phyloP scores from a whole-genome alignment of 2,888 invertebrate genomes.

The Priapulus caudatus region DNA sequence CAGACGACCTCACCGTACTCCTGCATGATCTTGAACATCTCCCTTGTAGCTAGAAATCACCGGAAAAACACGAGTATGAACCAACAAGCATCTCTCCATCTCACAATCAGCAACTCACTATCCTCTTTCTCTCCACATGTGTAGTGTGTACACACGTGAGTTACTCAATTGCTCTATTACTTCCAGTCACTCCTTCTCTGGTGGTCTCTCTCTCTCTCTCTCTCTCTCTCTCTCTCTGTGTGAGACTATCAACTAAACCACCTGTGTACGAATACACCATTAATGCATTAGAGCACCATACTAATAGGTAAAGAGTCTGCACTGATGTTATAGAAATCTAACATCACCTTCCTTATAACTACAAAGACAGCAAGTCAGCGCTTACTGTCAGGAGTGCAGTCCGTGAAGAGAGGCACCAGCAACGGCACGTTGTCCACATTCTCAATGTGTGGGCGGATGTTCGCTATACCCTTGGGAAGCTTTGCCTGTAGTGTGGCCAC shows the following conservation, averaged over 20 bases:
- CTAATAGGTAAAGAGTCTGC: conserved; percentile 1
- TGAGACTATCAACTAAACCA: too few species aligned
- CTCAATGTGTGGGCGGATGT: conserved; percentile 87
- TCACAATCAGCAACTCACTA: too few species aligned
- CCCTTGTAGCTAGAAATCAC: conserved; percentile 75
- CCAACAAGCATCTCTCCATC: too few species aligned
- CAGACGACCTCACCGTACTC: conserved; percentile 92
- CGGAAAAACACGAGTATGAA: too few species aligned
- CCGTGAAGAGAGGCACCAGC: conserved; percentile 90
- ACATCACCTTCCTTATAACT: conserved; percentile 4
- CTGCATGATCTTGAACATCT: conserved; percentile 76
- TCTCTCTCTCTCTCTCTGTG: too few species aligned
- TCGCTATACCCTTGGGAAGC: conserved; percentile 86
- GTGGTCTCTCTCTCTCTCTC: too few species aligned
- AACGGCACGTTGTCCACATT: conserved; percentile 94
- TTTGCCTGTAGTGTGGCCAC: conserved; percentile 57
- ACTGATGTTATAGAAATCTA: conserved; percentile 4
- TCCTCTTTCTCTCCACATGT: too few species aligned
- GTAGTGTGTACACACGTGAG: too few species aligned
- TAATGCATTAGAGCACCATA: neutral
- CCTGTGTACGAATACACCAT: neutral
- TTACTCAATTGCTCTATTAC: too few species aligned
- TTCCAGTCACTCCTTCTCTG: too few species aligned
- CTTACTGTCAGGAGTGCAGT: conserved; percentile 79
- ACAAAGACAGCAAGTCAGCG: conserved; percentile 20